Percentiles rank a stretch among this genome's conserved stretches.
These are phyloP conservation scores for Poecilia latipinna DNA, from an alignment of 2,113 vertebrate species.

Conservation along the genomic window DNA sequence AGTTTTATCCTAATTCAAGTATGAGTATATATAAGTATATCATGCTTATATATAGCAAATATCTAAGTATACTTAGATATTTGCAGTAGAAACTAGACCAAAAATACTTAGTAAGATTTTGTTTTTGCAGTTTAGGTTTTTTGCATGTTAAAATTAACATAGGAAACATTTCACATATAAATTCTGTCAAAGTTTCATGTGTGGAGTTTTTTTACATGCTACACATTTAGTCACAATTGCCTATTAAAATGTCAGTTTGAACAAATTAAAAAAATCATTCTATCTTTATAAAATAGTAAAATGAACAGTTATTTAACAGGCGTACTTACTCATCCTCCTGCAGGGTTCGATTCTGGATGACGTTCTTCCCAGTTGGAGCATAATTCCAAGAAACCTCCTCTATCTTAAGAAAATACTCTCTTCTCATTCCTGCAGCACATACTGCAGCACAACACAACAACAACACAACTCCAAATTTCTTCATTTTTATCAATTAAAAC, in stretches of 20 bases:
- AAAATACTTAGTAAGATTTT: no score
- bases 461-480: constrained; percentile 10
- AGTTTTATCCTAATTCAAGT: no score
- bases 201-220: background rate
- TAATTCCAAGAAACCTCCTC: constrained; percentile 76
- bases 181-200: no score
- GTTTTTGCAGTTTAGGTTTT: no score
- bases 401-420: constrained; percentile 80
- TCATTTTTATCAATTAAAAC: constrained; percentile 23
- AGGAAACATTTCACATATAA: no score
- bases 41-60: no score
- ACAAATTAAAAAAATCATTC: background rate
- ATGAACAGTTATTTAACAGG: background rate
- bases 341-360: constrained; percentile 65
- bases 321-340: constrained; percentile 67
- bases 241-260: no score
- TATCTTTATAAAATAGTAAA: background rate
- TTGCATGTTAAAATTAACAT: no score
- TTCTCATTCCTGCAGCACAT: constrained; percentile 57
- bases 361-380: constrained; percentile 65
- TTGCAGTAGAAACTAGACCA: no score
- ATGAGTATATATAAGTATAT: no score
- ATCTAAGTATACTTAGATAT: no score
- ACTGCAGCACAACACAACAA: constrained; percentile 56
- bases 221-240: background rate